These are phyloP conservation scores for Dendrocincla tyrannina DNA, from an alignment of 2,797 vertebrate genomes.

Conservation along the genomic window DNA sequence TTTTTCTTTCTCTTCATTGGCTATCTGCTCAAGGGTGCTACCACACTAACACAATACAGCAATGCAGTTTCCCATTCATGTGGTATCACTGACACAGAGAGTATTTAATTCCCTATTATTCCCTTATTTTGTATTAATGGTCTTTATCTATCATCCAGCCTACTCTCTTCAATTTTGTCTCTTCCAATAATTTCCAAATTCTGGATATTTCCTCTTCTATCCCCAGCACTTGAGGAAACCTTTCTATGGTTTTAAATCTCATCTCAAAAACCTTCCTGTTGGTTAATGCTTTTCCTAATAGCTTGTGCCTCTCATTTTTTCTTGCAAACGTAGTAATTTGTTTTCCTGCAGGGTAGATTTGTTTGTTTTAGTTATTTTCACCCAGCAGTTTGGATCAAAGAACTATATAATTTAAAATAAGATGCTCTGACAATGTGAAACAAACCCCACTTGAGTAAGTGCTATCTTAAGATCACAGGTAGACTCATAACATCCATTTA, in stretches of 20 bases:
- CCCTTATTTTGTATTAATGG: not conserved
- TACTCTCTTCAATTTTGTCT: not conserved
- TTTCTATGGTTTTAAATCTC: not conserved
- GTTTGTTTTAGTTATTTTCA: slow-evolving; percentile 52
- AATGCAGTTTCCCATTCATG: not conserved
- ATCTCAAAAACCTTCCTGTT: not conserved
- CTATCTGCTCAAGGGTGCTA: not conserved
- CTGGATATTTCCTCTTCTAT: not conserved
- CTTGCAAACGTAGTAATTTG: slow-evolving; percentile 22
- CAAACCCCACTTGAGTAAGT: not conserved
- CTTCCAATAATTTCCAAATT: not conserved
- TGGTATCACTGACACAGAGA: not conserved
- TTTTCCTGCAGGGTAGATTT: slow-evolving; percentile 38
- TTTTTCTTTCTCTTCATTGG: not conserved
- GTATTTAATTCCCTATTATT: not conserved
- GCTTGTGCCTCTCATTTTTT: not conserved
- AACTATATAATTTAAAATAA: slow-evolving; percentile 40
- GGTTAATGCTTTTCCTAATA: not conserved
- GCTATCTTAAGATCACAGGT: not conserved
- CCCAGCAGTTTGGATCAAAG: slow-evolving; percentile 32
- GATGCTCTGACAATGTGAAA: slow-evolving; percentile 10
- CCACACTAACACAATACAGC: not conserved
- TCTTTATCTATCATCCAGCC: not conserved
- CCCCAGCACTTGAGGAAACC: not conserved
- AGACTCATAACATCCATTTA: not conserved